phyloP scores from a whole-genome alignment of 2,113 vertebrate genomes.

The Penelope pileata region DNA sequence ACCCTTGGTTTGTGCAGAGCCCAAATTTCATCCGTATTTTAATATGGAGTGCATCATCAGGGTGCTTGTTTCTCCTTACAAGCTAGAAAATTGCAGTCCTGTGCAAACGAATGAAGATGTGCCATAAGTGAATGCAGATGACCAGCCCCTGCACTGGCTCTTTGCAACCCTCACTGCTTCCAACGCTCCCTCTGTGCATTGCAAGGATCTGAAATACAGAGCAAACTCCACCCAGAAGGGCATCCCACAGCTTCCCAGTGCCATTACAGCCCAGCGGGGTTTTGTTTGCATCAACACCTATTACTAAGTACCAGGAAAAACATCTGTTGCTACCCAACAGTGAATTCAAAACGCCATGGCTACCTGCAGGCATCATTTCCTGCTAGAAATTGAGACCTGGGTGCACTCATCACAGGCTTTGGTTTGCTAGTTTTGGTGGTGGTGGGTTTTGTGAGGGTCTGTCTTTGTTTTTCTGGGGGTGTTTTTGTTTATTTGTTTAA shows the following conservation, averaged over 20 bases:
- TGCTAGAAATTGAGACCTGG: neutral
- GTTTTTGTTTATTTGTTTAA: too few relatives aligned
- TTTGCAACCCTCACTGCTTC: too few relatives aligned
- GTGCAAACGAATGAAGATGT: neutral
- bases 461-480: too few relatives aligned
- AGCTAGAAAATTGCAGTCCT: neutral
- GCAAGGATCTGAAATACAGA: conserved; percentile 2
- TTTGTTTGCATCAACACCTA: neutral
- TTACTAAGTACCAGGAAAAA: neutral
- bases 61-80: neutral
- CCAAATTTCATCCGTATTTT: neutral
- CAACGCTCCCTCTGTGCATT: conserved; percentile 38
- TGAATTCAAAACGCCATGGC: too few relatives aligned
- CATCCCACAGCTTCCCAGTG: neutral
- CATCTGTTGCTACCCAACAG: neutral
- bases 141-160: neutral
- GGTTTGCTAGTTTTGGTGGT: too few relatives aligned
- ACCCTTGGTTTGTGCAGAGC: neutral
- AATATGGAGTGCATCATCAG: neutral
- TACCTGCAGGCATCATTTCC: neutral
- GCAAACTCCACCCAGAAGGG: neutral
- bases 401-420: neutral
- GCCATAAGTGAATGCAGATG: neutral
- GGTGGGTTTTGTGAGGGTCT: too few relatives aligned
- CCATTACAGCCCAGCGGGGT: neutral